Evolutionary conservation across 1,140 invertebrate genomes (phyloP).

Genomic region (Arion vulgaris): DNA sequence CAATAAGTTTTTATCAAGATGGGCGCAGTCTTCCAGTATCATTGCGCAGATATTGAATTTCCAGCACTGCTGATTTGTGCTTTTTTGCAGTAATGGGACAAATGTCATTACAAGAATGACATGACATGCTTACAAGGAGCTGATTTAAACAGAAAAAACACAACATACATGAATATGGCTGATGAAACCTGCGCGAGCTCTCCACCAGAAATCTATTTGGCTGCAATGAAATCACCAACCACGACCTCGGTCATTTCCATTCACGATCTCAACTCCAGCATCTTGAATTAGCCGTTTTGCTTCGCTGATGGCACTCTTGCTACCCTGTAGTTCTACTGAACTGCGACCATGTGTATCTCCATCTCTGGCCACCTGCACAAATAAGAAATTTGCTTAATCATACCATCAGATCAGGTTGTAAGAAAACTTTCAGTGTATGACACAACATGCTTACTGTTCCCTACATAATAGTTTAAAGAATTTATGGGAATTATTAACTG

Average conservation of each 20-base stretch:
- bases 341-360: constrained; percentile 15
- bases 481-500: no score
- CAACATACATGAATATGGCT: no score
- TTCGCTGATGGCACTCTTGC: background rate
- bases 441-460: no score
- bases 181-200: background rate
- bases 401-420: no score
- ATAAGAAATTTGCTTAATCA: no score
- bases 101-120: background rate
- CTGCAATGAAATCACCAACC: constrained; percentile 1
- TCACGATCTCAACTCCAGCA: background rate
- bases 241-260: background rate
- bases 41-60: no score
- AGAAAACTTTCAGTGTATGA: no score
- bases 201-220: background rate
- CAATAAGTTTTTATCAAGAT: no score
- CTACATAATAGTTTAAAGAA: no score
- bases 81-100: background rate
- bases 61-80: no score
- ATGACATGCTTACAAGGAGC: background rate
- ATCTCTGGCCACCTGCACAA: constrained; percentile 25
- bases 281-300: constrained; percentile 29
- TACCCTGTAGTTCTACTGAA: constrained; percentile 13
- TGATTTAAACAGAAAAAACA: background rate
- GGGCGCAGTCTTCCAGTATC: no score